Evolutionary conservation across 2,113 vertebrate species (phyloP).

Genomic region (Heterochromis multidens): DNA sequence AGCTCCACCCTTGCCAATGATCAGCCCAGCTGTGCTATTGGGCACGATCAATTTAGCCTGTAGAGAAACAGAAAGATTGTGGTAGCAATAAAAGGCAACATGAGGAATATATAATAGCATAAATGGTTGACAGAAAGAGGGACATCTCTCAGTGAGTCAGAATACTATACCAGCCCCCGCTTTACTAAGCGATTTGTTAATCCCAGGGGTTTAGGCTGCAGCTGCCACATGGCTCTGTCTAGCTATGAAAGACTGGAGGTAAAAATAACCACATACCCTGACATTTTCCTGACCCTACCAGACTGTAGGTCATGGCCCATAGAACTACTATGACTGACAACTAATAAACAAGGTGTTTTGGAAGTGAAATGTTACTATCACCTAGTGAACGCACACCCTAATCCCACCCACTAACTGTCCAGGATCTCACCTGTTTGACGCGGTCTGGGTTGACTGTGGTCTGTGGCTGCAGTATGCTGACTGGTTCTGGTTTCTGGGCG

Average conservation of each 20-base stretch:
- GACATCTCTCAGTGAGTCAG: slow-evolving; percentile 56
- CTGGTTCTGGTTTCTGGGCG: slow-evolving; percentile 96
- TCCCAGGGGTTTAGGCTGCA: slow-evolving; percentile 77
- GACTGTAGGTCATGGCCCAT: slow-evolving; percentile 50
- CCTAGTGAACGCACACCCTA: slow-evolving; percentile 2
- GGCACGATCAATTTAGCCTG: slow-evolving; percentile 94
- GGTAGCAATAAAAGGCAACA: slow-evolving; percentile 34
- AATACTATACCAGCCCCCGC: slow-evolving; percentile 56
- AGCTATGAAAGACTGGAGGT: slow-evolving; percentile 70
- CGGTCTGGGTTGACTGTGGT: slow-evolving; percentile 99
- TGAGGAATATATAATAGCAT: slow-evolving; percentile 10
- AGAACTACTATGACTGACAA: slow-evolving; percentile 23
- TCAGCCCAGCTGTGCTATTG: slow-evolving; percentile 92
- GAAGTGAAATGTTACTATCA: slow-evolving; percentile 13
- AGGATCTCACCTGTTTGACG: slow-evolving; percentile 95
- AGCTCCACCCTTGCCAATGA: slow-evolving; percentile 91
- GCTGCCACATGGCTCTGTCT: slow-evolving; percentile 73
- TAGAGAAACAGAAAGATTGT: slow-evolving; percentile 50
- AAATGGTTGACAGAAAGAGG: slow-evolving; percentile 38
- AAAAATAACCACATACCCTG: slow-evolving; percentile 77
- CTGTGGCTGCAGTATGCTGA: slow-evolving; percentile 99
- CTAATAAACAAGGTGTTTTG: slow-evolving; percentile 46
- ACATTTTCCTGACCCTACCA: slow-evolving; percentile 72
- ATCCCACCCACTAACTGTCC: background rate
- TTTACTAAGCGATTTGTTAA: slow-evolving; percentile 79